Evolutionary conservation across 2,113 vertebrate genomes (phyloP), one percentile per base, ranked within the genome.

Genomic region (Scopus umbretta): DNA sequence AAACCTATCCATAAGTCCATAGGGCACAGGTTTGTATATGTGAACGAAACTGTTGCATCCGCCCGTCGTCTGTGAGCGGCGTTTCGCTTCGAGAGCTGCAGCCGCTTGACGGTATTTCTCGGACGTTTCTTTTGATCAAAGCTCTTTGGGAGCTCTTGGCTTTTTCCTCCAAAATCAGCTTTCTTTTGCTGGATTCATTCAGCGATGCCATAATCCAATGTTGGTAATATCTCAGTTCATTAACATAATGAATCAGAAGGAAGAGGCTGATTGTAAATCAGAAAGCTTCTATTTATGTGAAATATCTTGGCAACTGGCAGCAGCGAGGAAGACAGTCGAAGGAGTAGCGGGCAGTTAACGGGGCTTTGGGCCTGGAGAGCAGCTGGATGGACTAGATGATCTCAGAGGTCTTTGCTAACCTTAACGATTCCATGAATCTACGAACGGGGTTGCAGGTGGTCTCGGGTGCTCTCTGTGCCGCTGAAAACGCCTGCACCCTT

Each of bases 191-290:
- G 95, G 52, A 95, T 96, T 96, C 91, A 84, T 95, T 97, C 92
- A 96, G 88, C 70, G 62, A 76, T 88, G 84, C 80, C 75, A 80
- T 93, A 91, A 94, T 95, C 92, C 92, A 91, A 72, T 95, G 94
- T 95, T 93, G 90, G 81, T 96, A 68, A 94, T 96, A 94, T 95
- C 87, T 88, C 95, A 81, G 59, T 97, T 95, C 91, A 95, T 97
- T 96, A 97, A 75, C 94, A 96, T 95, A 96, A 96, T 97, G 96
- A 97, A 96, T 97, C 96, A 96, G 96, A 95, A 94, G 78, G 94
- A 95, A 95, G 83, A 95, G 92, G 96, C 95, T 96, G 96, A 59
- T 95, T 96, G 91, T 92, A 87, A 94, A 97, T 85, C 83, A 88
- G 81, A 96, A 95, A 94, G 96, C 94, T 95, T 94, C 96, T 97